Base-by-base conservation (phyloP, 1,140 invertebrate genomes). In the Listronotus oregonensis region DNA sequence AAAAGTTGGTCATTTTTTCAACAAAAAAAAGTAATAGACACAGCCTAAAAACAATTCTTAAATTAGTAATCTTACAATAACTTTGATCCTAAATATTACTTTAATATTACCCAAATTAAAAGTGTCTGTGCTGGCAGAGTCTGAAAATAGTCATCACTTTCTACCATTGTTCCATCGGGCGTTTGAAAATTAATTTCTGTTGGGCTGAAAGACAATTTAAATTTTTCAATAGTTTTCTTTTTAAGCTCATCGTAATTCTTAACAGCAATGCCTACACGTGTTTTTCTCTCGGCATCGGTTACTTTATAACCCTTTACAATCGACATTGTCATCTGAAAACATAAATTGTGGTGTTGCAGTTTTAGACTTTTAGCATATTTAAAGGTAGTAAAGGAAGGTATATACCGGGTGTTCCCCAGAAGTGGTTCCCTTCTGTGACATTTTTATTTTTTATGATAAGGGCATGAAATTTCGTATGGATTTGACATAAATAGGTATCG, bases 111-210 rank as follows among this genome's bases (percentile, higher is more conserved):
- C 87, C 83, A 52, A 59, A 92, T 86, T 11, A 92, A 82, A 6
- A 90, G 80, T 0, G 88, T 90, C 73, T 93, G 90, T 1, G 88
- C 78, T 27, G 88, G 84, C 55, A 93, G 73, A 1, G 87, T 90
- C 44, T 81, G 75, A 69, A 93, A 87, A 73, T 92, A 92, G 3
- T 89, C 88, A 40, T 92, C 87, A 68, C 84, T 85, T 49, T 89
- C 86, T 21, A 92, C 84, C 64, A 86, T 80, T 15, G 90, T 91
- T 40, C 90, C 90, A 79, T 93, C 90, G 9, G 73, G 70, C 6
- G 71, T 74, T 61, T 79, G 78, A 56, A 79, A 76, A n/a, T 63
- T 58, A 21, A 79, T 74, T 12, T 77, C 66, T 0, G 47, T 52
- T 9, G 71, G 57, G 14, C 46, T 17, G n/a, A 70, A 64, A 21